These are phyloP conservation scores for Cathartes aura DNA, from an alignment of 2,113 vertebrate species.

Conservation along the genomic window DNA sequence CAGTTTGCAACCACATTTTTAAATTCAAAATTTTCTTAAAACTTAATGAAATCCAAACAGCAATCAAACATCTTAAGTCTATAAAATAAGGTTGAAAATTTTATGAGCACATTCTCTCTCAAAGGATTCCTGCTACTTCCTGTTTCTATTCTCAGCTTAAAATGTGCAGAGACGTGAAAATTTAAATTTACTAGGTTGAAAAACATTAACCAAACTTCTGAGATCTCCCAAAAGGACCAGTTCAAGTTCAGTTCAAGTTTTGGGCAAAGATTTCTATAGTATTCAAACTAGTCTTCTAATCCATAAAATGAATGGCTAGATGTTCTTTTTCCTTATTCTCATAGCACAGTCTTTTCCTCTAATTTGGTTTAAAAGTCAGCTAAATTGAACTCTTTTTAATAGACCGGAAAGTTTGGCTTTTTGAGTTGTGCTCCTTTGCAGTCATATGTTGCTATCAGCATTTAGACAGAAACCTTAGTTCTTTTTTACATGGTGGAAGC, in stretches of 20 bases:
- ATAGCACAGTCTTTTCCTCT: background rate
- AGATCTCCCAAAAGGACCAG: background rate
- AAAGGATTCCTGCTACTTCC: constrained; percentile 31
- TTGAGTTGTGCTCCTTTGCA: background rate
- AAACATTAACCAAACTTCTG: constrained; percentile 51
- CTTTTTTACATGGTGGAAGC: background rate
- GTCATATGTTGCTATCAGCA: background rate
- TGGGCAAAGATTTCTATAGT: background rate
- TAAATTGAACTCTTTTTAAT: background rate
- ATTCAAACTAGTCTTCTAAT: background rate
- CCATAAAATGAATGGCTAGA: background rate
- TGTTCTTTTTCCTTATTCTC: background rate
- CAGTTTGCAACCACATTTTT: background rate
- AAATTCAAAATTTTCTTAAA: background rate
- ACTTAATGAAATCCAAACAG: background rate
- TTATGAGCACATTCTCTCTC: constrained; percentile 34
- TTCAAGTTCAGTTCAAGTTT: constrained; percentile 39
- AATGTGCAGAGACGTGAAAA: constrained; percentile 18
- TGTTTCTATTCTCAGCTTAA: constrained; percentile 40
- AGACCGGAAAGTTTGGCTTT: background rate
- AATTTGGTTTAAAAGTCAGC: background rate
- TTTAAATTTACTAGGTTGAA: constrained; percentile 47
- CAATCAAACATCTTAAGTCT: background rate
- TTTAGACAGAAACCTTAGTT: background rate
- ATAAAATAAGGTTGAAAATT: constrained; percentile 47